phyloP scores from a whole-genome alignment of 92 coral and sea anemone species.

The Palythoa grandiflora region DNA sequence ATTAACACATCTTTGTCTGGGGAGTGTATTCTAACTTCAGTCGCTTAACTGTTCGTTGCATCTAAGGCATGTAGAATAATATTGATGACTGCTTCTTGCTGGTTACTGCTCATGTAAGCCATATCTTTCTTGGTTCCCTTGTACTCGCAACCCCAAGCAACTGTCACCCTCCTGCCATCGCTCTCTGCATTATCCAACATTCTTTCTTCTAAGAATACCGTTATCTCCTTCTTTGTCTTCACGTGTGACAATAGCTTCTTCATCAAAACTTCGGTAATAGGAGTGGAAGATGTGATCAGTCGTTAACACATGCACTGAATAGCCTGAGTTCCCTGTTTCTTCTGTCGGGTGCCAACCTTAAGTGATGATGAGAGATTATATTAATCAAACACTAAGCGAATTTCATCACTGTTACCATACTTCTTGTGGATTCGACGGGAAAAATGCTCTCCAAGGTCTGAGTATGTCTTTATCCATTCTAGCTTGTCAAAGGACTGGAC shows the following conservation, averaged over 20 bases:
- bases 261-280: background rate
- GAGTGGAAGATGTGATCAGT: background rate
- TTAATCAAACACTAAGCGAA: background rate
- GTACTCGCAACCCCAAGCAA: constrained; percentile 28
- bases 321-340: background rate
- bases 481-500: background rate
- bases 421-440: constrained; percentile 47
- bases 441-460: constrained; percentile 47
- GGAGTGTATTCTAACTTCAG: constrained; percentile 16
- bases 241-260: constrained; percentile 5
- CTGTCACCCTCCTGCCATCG: constrained; percentile 18
- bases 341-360: background rate
- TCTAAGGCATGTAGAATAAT: constrained; percentile 32
- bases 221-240: constrained; percentile 29
- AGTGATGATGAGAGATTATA: background rate
- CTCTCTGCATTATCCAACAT: constrained; percentile 17
- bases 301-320: background rate
- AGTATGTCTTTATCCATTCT: constrained; percentile 34
- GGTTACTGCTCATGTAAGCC: constrained; percentile 37
- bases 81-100: constrained; percentile 29
- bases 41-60: constrained; percentile 18
- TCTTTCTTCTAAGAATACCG: constrained; percentile 1
- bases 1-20: constrained; percentile 42
- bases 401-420: constrained; percentile 58
- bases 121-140: constrained; percentile 33